Percentiles rank a stretch among this genome's conserved stretches.
Conservation (phyloP, 1,140 invertebrate genomes). For the Diorhabda carinulata region DNA sequence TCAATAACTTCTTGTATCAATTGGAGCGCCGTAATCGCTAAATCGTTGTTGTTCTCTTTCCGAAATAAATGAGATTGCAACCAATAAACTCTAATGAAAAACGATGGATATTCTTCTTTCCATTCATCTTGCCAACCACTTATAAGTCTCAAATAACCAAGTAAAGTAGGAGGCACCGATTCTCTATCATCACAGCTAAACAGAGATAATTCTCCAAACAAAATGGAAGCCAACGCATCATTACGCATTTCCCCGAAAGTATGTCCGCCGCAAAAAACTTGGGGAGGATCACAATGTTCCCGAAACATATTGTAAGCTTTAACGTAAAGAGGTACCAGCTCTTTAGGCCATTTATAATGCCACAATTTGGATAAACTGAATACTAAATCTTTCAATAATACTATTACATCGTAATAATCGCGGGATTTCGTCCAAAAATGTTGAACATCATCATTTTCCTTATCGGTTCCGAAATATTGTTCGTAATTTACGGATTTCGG, state of each 20-base stretch:
- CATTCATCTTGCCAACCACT: constrained; percentile 49
- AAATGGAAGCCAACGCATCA: constrained; percentile 58
- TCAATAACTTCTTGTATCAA: constrained; percentile 47
- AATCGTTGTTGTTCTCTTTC: constrained; percentile 50
- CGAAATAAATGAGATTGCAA: constrained; percentile 53
- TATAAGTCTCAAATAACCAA: constrained; percentile 38
- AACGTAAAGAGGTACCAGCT: constrained; percentile 58
- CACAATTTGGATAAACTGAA: constrained; percentile 58
- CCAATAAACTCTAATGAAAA: constrained; percentile 53
- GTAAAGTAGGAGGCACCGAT: constrained; percentile 23
- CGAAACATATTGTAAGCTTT: constrained; percentile 56
- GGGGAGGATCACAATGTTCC: constrained; percentile 55
- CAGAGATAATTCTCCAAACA: constrained; percentile 59
- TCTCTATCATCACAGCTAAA: constrained; percentile 31
- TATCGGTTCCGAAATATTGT: constrained; percentile 62
- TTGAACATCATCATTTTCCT: constrained; percentile 61
- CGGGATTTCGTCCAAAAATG: constrained; percentile 58
- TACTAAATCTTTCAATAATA: constrained; percentile 59
- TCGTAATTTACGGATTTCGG: constrained; percentile 34
- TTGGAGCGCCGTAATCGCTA: constrained; percentile 51
- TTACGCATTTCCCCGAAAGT: constrained; percentile 52
- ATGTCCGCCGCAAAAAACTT: constrained; percentile 49
- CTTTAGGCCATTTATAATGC: constrained; percentile 60
- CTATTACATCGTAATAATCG: constrained; percentile 56
- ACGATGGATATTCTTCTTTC: constrained; percentile 45